Conservation (phyloP, 2,113 vertebrate genomes). For the Nicator chloris region DNA sequence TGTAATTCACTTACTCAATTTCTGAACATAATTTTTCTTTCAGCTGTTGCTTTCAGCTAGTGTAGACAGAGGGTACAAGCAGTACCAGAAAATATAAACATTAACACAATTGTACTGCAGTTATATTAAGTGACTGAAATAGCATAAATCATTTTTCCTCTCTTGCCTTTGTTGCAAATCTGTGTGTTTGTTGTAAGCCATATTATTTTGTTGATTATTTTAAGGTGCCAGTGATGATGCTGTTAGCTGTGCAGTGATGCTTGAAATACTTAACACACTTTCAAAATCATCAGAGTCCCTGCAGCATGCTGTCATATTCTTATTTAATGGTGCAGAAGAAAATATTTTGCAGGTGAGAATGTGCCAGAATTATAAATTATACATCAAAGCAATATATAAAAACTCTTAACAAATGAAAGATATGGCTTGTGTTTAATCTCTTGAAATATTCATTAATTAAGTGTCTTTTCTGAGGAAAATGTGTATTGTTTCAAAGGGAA, state of each 20-base stretch:
- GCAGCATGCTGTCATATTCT: conserved; percentile 89
- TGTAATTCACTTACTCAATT: not conserved
- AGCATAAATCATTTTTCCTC: not conserved
- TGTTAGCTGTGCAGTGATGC: conserved; percentile 96
- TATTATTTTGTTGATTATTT: not conserved
- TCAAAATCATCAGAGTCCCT: conserved; percentile 82
- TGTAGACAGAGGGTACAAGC: not conserved
- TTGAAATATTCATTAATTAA: not conserved
- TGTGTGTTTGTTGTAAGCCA: not conserved
- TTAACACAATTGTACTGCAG: not conserved
- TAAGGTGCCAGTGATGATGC: conserved; percentile 97
- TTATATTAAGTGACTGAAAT: not conserved
- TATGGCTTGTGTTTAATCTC: not conserved
- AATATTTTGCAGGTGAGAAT: conserved; percentile 89
- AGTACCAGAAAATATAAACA: not conserved
- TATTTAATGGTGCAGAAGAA: conserved; percentile 99
- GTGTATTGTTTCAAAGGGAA: not conserved
- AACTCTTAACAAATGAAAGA: not conserved
- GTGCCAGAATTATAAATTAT: not conserved
- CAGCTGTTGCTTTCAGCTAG: not conserved
- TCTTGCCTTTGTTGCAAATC: not conserved
- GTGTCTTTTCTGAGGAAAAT: not conserved
- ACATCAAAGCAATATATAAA: not conserved
- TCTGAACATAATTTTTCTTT: not conserved
- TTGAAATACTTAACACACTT: conserved; percentile 89